Conservation (phyloP, 2,797 vertebrate genomes). For the Karalla daura region DNA sequence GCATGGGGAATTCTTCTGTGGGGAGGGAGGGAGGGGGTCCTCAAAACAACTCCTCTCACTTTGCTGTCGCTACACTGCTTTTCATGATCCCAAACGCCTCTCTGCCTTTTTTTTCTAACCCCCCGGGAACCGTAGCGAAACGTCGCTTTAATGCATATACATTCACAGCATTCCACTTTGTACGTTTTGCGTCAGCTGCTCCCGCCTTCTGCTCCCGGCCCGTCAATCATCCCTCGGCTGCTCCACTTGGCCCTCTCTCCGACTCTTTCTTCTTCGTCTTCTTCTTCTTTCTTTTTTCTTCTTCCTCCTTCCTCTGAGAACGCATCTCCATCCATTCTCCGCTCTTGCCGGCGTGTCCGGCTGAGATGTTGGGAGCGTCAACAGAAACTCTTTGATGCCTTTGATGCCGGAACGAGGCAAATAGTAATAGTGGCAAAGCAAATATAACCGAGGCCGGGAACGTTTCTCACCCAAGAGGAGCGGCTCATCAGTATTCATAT, state of each 20-base stretch:
- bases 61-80: too few relatives aligned
- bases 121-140: too few relatives aligned
- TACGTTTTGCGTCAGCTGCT: background rate
- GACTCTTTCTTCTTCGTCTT: background rate
- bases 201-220: background rate
- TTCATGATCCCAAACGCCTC: background rate
- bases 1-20: too few relatives aligned
- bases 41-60: background rate
- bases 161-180: background rate
- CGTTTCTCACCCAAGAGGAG: too few relatives aligned
- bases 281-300: background rate
- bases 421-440: conserved; percentile 27
- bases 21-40: too few relatives aligned
- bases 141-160: background rate
- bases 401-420: conserved; percentile 42
- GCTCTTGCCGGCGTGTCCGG: background rate
- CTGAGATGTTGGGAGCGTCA: conserved; percentile 46
- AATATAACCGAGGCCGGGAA: too few relatives aligned
- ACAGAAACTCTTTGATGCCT: conserved; percentile 58
- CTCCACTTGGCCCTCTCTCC: background rate
- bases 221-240: too few relatives aligned
- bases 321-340: conserved; percentile 14
- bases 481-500: background rate
- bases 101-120: too few relatives aligned
- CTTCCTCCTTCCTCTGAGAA: background rate